Evolutionary conservation across 2,888 invertebrate species (phyloP), one percentile per base, ranked within the genome.

Genomic region (Elmis aenea): DNA sequence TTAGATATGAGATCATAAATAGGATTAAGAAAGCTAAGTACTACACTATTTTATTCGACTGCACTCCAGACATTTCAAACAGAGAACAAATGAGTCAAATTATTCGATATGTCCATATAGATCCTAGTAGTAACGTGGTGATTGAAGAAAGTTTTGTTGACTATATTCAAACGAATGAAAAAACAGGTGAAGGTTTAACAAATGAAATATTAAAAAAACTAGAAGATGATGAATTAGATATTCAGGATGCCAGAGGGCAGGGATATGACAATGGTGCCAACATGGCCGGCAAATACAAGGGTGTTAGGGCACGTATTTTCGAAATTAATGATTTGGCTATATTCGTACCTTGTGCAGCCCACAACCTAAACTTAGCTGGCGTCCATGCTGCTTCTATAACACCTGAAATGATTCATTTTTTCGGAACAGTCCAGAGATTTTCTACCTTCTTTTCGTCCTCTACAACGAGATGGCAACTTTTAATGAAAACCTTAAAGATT

Each of bases 21-120:
- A 37, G 46, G 10, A 39, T 46, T 23, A 46, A 48, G 33, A 36
- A 41, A 28, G 47, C 52, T 35, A 51, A 47, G 36, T 55, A 57
- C 41, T 55, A 33, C 32, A 39, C 54, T 11, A 51, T 58, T 28
- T 55, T 52, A 46, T 15, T 27, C 15, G 14, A 27, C 16, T 27
- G 15, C 27, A 27, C 27, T 9, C 13, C 27, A 14, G 27, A 27
- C n/a, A 9, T 27, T 3, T 13, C 27, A 13, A 14, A 27, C 15
- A 14, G 15, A 13, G 9, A 15, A 27, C 27, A 28, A 16, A 27
- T 5, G 10, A 11, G n/a, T 27, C 27, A 29, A 18, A 29, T 29
- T 5, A 29, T 29, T 3, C 9, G 29, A 4, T 29, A 29, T 20
- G 29, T 29, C 6, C 6, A 29, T 11, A 30, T 36, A 15, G 16